Conservation (phyloP, 2,888 invertebrate genomes). For the Ennomos quercinarius region DNA sequence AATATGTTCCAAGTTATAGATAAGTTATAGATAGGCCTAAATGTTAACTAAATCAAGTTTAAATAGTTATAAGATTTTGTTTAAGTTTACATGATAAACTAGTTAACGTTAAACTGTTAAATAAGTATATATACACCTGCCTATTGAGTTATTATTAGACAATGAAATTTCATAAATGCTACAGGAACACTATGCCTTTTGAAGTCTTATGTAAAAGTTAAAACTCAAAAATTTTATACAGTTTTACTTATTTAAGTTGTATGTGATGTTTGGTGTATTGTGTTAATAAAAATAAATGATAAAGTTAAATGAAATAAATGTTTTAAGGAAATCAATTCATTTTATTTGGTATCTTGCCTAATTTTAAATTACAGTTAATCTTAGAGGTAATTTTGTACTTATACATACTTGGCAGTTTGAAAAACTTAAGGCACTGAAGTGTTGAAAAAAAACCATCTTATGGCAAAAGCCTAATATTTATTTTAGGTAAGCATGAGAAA, state of each 20-base stretch:
- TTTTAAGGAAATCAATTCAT: slow-evolving; percentile 17
- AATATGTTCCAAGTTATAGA: neutral
- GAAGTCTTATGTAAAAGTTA: slow-evolving; percentile 19
- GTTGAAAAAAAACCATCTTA: too few relatives aligned
- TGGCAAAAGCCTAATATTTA: too few relatives aligned
- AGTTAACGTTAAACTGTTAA: neutral
- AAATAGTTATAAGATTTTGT: neutral
- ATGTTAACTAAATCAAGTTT: slow-evolving; percentile 9
- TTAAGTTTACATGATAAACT: neutral
- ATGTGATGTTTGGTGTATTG: slow-evolving; percentile 41
- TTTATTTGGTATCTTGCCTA: slow-evolving; percentile 15
- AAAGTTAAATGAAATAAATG: slow-evolving; percentile 28
- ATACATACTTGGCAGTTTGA: too few relatives aligned
- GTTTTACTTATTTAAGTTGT: slow-evolving; percentile 30
- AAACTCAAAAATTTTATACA: slow-evolving; percentile 27
- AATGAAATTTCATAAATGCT: slow-evolving; percentile 2
- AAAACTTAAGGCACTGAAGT: too few relatives aligned
- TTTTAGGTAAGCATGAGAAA: too few relatives aligned
- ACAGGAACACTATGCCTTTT: slow-evolving; percentile 17
- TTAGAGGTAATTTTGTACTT: slow-evolving; percentile 1
- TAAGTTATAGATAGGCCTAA: slow-evolving; percentile 17
- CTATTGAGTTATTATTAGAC: neutral
- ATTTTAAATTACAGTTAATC: neutral
- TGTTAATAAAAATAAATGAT: too few relatives aligned
- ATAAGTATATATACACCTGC: neutral